Conservation (phyloP, 1,140 invertebrate genomes). For the Aporrectodea caliginosa region DNA sequence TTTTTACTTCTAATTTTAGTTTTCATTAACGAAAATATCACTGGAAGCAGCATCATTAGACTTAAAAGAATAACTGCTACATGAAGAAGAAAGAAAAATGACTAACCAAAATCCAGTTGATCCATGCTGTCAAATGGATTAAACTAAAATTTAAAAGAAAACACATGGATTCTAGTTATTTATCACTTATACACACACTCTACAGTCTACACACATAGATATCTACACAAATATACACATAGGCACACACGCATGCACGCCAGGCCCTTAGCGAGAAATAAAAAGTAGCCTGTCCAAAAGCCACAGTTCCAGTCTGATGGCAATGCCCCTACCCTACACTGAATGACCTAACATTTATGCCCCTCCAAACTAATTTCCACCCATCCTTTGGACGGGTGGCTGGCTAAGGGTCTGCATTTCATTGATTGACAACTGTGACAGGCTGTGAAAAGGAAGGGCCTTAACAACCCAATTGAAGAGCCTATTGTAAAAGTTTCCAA, state of each 20-base stretch:
- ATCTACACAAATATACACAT: neutral
- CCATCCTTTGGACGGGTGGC: no score
- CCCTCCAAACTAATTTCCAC: no score
- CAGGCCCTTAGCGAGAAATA: neutral
- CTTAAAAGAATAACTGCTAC: neutral
- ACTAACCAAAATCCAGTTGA: neutral
- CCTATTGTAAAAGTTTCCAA: no score
- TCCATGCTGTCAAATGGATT: neutral
- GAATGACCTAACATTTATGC: no score
- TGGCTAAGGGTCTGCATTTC: no score
- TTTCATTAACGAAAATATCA: neutral
- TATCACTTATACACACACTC: no score
- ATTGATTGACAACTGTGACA: no score
- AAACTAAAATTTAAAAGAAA: neutral
- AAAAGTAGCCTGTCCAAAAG: neutral
- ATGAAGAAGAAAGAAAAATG: neutral
- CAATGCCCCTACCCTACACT: neutral
- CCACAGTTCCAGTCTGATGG: neutral
- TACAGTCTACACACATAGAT: no score
- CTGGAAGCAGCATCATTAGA: no score
- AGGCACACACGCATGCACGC: neutral
- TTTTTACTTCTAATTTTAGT: neutral
- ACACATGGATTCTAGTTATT: no score
- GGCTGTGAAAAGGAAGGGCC: no score
- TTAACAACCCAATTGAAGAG: no score